Evolutionary conservation across 2,797 vertebrate species (phyloP).

Genomic region (Urosaurus nigricauda): DNA sequence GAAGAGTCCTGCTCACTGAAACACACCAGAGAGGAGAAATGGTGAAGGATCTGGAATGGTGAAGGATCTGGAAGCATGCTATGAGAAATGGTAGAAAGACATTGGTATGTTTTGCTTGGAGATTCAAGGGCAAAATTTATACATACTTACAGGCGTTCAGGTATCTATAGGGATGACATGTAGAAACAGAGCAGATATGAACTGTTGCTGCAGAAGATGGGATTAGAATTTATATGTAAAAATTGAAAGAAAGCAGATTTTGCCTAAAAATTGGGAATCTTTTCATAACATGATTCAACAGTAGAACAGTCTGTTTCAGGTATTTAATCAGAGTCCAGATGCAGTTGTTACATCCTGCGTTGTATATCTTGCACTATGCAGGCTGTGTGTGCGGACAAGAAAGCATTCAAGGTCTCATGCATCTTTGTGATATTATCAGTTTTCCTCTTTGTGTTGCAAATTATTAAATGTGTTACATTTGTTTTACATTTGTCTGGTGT

Average conservation of each 20-base stretch:
- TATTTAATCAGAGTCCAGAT: neutral
- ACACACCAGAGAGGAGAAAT: too few species aligned
- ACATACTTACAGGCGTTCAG: neutral
- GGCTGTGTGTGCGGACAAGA: too few species aligned
- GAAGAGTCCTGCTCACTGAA: too few species aligned
- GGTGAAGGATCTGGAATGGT: too few species aligned
- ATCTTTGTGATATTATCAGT: slow-evolving; percentile 38
- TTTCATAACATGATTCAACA: neutral
- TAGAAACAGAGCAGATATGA: neutral
- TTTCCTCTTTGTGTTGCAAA: slow-evolving; percentile 63
- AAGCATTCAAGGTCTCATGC: too few species aligned
- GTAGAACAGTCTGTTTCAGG: neutral
- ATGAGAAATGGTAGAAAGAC: neutral
- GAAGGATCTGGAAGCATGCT: neutral
- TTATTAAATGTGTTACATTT: slow-evolving; percentile 74
- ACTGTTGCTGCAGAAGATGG: neutral
- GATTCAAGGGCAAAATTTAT: neutral
- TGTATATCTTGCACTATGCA: neutral
- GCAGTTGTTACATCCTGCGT: neutral
- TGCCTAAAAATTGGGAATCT: neutral
- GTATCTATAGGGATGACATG: neutral
- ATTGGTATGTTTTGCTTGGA: neutral
- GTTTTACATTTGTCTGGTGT: slow-evolving; percentile 36
- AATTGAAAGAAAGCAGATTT: neutral
- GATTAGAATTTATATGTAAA: neutral